phyloP scores from a whole-genome alignment of 1,140 invertebrate species.

The Tetramorium simillimum region DNA sequence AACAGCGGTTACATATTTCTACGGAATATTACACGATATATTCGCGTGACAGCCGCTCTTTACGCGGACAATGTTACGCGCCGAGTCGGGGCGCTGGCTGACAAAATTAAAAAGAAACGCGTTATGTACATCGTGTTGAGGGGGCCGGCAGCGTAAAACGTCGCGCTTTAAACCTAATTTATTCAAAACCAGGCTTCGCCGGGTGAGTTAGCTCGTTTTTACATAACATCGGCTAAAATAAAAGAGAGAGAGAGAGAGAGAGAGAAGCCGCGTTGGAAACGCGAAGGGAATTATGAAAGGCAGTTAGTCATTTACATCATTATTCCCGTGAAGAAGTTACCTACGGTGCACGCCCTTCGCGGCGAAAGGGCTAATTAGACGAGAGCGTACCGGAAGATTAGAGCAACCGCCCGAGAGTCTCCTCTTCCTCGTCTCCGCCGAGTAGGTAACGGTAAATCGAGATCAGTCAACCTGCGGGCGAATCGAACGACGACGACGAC shows the following conservation, averaged over 20 bases:
- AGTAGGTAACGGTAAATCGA: slow-evolving; percentile 67
- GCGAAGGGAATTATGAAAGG: slow-evolving; percentile 1
- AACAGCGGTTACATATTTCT: slow-evolving; percentile 15
- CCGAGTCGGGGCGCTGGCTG: neutral
- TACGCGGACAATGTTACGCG: neutral
- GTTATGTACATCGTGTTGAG: neutral
- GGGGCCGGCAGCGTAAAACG: neutral
- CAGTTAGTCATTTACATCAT: slow-evolving; percentile 28
- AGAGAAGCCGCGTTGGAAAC: neutral
- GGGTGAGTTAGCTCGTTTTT: slow-evolving; percentile 5
- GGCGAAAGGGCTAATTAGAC: slow-evolving; percentile 64
- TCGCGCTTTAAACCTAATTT: slow-evolving; percentile 24
- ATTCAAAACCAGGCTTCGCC: neutral
- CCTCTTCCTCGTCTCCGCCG: slow-evolving; percentile 6
- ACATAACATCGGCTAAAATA: neutral
- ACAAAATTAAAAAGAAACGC: neutral
- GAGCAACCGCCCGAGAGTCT: slow-evolving; percentile 35
- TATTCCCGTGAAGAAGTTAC: slow-evolving; percentile 45
- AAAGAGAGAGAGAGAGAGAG: neutral
- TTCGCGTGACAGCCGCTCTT: neutral
- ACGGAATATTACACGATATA: neutral
- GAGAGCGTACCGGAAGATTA: slow-evolving; percentile 63
- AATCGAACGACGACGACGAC: slow-evolving; percentile 44
- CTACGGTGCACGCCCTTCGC: slow-evolving; percentile 38
- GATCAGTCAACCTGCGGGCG: slow-evolving; percentile 41